A percentile compares a stretch with the other conserved stretches of the same genome.
phyloP scores from a whole-genome alignment of 2,113 vertebrate species.

The Circaetus gallicus region DNA sequence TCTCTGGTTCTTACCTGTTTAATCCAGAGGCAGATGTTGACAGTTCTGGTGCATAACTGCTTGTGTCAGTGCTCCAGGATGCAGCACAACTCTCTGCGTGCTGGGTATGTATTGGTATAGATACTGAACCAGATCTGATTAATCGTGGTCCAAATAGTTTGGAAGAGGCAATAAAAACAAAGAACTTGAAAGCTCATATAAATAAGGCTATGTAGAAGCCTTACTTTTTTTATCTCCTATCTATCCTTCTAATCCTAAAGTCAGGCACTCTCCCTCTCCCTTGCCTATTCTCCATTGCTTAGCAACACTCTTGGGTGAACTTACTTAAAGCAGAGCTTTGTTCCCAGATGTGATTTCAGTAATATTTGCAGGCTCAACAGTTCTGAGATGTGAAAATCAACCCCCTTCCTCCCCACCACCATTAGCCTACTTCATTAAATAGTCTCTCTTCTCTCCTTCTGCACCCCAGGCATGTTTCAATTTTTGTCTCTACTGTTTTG shows the following conservation, averaged over 20 bases:
- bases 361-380: constrained; percentile 27
- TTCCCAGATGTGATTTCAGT: constrained; percentile 53
- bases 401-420: neutral
- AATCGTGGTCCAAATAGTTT: neutral
- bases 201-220: neutral
- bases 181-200: neutral
- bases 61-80: constrained; percentile 2
- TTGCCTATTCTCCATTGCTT: constrained; percentile 57
- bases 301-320: constrained; percentile 68
- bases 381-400: constrained; percentile 26
- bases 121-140: neutral
- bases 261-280: constrained; percentile 10
- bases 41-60: neutral
- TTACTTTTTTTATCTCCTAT: constrained; percentile 3
- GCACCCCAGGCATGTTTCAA: neutral
- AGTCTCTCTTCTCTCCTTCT: neutral
- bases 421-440: constrained; percentile 3
- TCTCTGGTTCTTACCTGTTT: constrained; percentile 43
- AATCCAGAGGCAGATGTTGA: constrained; percentile 18
- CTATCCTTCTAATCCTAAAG: neutral
- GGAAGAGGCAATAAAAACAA: neutral
- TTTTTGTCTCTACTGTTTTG: constrained; percentile 28
- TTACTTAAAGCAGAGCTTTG: constrained; percentile 44
- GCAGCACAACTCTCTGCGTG: neutral
- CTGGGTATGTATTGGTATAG: neutral